A percentile compares a stretch with the other conserved stretches of the same genome.
Evolutionary conservation across 2,113 vertebrate species (phyloP).

Genomic region (Alaudala cheleensis): DNA sequence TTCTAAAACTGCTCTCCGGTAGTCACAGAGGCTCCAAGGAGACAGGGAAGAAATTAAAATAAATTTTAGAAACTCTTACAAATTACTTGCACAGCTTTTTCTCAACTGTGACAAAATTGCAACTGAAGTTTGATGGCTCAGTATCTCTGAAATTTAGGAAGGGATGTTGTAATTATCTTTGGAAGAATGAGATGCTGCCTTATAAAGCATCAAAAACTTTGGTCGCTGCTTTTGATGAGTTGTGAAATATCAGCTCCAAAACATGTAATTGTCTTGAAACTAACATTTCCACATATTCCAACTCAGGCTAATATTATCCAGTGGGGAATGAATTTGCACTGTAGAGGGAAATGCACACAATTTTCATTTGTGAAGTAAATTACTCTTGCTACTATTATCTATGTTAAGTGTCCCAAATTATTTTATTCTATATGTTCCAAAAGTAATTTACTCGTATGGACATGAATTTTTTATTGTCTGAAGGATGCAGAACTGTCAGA

Average conservation of each 20-base stretch:
- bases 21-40: not conserved
- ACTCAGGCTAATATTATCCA: not conserved
- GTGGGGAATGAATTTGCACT: not conserved
- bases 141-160: not conserved
- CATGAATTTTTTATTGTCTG: not conserved
- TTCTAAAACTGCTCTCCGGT: not conserved
- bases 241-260: constrained; percentile 26
- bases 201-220: constrained; percentile 13
- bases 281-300: constrained; percentile 18
- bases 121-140: not conserved
- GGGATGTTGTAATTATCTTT: not conserved
- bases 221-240: not conserved
- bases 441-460: not conserved
- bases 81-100: not conserved
- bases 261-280: constrained; percentile 35
- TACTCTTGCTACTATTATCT: not conserved
- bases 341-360: not conserved
- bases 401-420: not conserved
- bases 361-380: not conserved
- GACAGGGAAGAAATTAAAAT: not conserved
- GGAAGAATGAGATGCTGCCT: not conserved
- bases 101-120: not conserved
- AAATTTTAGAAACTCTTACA: not conserved
- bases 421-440: not conserved
- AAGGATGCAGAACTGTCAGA: not conserved